These are phyloP conservation scores for Malthinus flaveolus DNA, from an alignment of 2,888 invertebrate species.

Conservation along the genomic window DNA sequence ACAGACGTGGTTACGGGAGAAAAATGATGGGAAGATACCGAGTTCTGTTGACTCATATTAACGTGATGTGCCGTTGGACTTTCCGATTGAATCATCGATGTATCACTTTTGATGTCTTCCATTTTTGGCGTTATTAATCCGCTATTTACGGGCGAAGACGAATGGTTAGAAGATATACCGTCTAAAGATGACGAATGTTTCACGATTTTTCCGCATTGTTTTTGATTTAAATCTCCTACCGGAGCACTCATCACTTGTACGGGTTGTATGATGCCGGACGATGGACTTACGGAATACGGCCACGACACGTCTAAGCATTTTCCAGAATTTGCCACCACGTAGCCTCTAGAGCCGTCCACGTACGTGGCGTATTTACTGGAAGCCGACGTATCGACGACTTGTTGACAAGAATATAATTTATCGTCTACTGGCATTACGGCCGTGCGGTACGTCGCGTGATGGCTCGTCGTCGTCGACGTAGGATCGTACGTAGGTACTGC, in stretches of 20 bases:
- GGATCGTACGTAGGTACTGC: constrained; percentile 66
- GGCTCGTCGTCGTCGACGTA: constrained; percentile 49
- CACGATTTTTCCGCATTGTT: constrained; percentile 45
- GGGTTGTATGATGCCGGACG: constrained; percentile 56
- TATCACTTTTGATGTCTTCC: constrained; percentile 62
- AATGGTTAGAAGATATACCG: constrained; percentile 62
- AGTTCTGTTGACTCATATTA: constrained; percentile 38
- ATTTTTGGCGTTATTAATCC: constrained; percentile 63
- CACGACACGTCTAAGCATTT: constrained; percentile 57
- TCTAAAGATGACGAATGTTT: constrained; percentile 54
- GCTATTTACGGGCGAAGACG: constrained; percentile 65
- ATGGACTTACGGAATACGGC: constrained; percentile 57
- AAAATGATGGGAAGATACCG: constrained; percentile 49
- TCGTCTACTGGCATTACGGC: constrained; percentile 58
- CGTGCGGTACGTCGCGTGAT: constrained; percentile 52
- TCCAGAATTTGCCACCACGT: constrained; percentile 56
- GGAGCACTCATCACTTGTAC: constrained; percentile 52
- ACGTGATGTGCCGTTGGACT: constrained; percentile 37
- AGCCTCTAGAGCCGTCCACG: constrained; percentile 60
- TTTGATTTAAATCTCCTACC: constrained; percentile 41
- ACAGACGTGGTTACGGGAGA: constrained; percentile 45
- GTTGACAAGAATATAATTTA: constrained; percentile 65
- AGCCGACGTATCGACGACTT: constrained; percentile 63
- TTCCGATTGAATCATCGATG: constrained; percentile 44
- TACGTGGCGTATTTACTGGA: constrained; percentile 62